These are phyloP conservation scores for Hipparchia semele DNA, from an alignment of 2,888 invertebrate genomes.

Conservation along the genomic window DNA sequence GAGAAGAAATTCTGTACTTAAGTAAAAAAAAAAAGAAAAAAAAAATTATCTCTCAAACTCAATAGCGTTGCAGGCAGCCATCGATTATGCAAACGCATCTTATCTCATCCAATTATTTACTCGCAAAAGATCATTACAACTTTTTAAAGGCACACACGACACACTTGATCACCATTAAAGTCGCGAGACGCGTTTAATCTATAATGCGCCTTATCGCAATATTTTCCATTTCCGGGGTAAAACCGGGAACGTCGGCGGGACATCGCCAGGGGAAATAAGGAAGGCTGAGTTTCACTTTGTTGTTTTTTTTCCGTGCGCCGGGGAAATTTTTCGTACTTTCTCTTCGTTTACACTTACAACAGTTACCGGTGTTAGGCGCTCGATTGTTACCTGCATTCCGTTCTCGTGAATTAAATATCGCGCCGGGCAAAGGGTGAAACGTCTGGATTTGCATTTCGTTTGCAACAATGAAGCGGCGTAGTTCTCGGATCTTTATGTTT, in stretches of 20 bases:
- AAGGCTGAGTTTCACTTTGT: slow-evolving; percentile 81
- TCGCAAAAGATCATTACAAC: slow-evolving; percentile 60
- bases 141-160: slow-evolving; percentile 60
- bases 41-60: slow-evolving; percentile 11
- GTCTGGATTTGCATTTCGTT: slow-evolving; percentile 79
- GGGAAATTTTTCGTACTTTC: slow-evolving; percentile 74
- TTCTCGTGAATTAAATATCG: slow-evolving; percentile 77
- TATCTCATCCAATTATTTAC: slow-evolving; percentile 66
- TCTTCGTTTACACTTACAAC: slow-evolving; percentile 81
- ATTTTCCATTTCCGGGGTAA: slow-evolving; percentile 81
- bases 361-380: slow-evolving; percentile 71
- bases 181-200: slow-evolving; percentile 77
- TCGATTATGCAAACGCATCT: slow-evolving; percentile 57
- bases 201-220: slow-evolving; percentile 83
- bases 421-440: slow-evolving; percentile 72
- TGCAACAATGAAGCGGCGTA: slow-evolving; percentile 71
- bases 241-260: slow-evolving; percentile 67
- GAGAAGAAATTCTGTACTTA: neutral
- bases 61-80: slow-evolving; percentile 14
- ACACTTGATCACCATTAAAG: slow-evolving; percentile 75
- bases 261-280: slow-evolving; percentile 82
- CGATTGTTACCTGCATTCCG: slow-evolving; percentile 76
- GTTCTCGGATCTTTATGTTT: slow-evolving; percentile 58
- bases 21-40: neutral
- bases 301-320: slow-evolving; percentile 63